These are phyloP conservation scores for Danio choprae DNA, from an alignment of 2,797 vertebrate genomes.

Conservation along the genomic window DNA sequence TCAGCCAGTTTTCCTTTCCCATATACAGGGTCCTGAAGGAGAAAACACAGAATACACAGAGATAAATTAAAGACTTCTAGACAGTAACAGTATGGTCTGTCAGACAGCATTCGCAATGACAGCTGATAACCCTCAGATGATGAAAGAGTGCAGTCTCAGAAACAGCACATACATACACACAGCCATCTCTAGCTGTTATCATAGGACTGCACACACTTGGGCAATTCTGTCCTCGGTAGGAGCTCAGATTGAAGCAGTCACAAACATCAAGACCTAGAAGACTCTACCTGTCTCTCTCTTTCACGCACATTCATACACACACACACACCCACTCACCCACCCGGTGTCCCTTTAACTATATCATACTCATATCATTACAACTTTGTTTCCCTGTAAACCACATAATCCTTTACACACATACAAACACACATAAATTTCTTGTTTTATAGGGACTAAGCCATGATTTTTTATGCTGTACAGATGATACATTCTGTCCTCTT, in stretches of 20 bases:
- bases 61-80: not conserved
- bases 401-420: not conserved
- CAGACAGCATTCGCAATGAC: conserved; percentile 30
- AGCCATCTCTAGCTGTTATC: conserved; percentile 34
- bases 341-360: no score
- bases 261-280: conserved; percentile 33
- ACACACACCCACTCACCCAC: not conserved
- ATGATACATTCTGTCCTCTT: no score
- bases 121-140: conserved; percentile 9
- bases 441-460: no score
- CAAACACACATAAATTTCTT: not conserved
- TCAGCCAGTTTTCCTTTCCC: conserved; percentile 94
- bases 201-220: conserved; percentile 41
- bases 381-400: no score
- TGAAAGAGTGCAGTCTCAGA: not conserved
- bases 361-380: no score
- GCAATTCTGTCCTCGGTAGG: conserved; percentile 42
- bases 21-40: conserved; percentile 90
- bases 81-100: not conserved
- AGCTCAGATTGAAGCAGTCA: conserved; percentile 32
- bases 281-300: not conserved
- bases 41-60: conserved; percentile 18
- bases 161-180: conserved; percentile 25
- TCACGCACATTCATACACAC: not conserved
- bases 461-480: no score